Evolutionary conservation across 2,113 vertebrate species (phyloP).

Genomic region (Alligator mississippiensis): DNA sequence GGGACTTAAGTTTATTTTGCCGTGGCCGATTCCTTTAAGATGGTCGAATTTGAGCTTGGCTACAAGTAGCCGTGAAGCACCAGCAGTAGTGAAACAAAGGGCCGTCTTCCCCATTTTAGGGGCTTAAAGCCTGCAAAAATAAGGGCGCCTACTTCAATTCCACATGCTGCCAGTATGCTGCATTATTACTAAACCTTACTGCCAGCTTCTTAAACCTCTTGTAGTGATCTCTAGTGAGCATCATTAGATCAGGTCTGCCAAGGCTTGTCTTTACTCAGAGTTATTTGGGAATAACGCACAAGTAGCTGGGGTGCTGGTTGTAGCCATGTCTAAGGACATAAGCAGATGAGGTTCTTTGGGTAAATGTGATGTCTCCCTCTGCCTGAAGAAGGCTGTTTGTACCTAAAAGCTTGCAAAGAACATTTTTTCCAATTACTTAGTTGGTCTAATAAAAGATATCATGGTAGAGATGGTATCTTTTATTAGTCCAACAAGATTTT

Average conservation of each 20-base stretch:
- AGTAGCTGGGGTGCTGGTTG: not conserved
- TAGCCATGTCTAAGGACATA: not conserved
- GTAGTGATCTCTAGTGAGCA: not conserved
- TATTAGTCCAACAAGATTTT: no score
- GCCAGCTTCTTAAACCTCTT: not conserved
- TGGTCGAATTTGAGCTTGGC: not conserved
- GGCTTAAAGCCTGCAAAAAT: not conserved
- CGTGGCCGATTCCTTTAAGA: not conserved
- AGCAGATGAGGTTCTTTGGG: accelerated
- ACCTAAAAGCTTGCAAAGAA: no score
- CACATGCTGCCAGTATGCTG: not conserved
- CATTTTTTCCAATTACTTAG: no score
- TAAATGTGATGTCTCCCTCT: no score
- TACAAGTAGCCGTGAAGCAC: not conserved
- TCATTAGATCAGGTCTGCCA: not conserved
- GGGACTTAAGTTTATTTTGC: not conserved
- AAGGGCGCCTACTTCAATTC: not conserved
- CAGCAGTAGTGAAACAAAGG: not conserved
- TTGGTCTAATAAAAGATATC: no score
- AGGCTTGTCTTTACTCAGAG: not conserved
- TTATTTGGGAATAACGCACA: not conserved
- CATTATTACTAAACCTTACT: not conserved
- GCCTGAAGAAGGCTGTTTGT: no score
- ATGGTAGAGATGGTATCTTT: no score
- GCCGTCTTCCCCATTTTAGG: not conserved